phyloP scores from a whole-genome alignment of 2,113 vertebrate genomes.

The Globicephala melas region DNA sequence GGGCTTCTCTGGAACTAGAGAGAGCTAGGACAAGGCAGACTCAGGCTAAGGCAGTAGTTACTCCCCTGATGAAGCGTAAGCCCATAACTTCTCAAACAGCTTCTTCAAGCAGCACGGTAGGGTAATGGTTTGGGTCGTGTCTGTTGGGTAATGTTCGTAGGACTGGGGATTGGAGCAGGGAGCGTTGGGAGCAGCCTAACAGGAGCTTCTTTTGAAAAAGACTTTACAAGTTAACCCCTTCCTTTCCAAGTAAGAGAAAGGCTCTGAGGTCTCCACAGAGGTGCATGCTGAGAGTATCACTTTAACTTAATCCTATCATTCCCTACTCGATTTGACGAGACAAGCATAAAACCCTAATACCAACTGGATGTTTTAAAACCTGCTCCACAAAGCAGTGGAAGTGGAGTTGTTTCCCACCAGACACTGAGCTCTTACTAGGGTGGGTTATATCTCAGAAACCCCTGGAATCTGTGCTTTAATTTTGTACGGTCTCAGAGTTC shows the following conservation, averaged over 20 bases:
- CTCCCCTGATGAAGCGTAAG: neutral
- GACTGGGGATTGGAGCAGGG: neutral
- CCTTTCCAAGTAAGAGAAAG: neutral
- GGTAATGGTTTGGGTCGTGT: neutral
- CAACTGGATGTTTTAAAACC: neutral
- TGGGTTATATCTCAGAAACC: neutral
- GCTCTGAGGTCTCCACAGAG: neutral
- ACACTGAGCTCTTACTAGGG: neutral
- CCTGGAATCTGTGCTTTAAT: neutral
- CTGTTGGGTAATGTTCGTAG: too few species aligned
- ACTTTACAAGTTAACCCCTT: neutral
- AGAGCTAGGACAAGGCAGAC: neutral
- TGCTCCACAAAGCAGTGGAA: neutral
- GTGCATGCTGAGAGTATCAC: neutral
- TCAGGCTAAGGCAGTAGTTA: accelerated
- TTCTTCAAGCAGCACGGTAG: accelerated
- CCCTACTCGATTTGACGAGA: neutral
- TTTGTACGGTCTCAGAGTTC: neutral
- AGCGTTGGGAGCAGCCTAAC: neutral
- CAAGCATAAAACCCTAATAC: neutral
- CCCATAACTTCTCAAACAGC: neutral
- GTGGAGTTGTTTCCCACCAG: neutral
- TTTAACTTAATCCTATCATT: neutral
- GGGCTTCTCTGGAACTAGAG: neutral
- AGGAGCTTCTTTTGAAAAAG: neutral